A percentile compares a stretch with the other conserved stretches of the same genome.
Conservation (phyloP, 2,888 invertebrate species). For the Chrysolina haemoptera region DNA sequence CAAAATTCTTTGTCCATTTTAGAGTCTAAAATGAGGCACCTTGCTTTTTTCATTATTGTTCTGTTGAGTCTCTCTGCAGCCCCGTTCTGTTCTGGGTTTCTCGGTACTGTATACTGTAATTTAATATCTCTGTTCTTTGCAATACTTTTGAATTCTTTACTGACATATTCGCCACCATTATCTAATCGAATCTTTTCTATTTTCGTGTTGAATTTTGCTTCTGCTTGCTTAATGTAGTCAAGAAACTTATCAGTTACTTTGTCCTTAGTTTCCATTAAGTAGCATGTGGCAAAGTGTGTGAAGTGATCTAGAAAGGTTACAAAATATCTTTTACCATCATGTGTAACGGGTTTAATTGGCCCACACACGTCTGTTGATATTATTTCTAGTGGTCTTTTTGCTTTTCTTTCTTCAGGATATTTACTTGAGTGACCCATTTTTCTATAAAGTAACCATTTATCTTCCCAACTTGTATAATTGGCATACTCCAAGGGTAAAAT, state of each 20-base stretch:
- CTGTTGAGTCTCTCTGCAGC: conserved; percentile 22
- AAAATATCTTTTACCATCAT: conserved; percentile 42
- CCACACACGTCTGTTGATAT: conserved; percentile 42
- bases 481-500: neutral
- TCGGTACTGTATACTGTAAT: conserved; percentile 22
- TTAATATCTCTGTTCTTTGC: conserved; percentile 7
- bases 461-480: neutral
- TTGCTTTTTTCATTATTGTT: conserved; percentile 27
- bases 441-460: conserved; percentile 19
- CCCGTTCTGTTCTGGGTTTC: conserved; percentile 24
- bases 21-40: conserved; percentile 30
- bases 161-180: conserved; percentile 35
- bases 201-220: conserved; percentile 26
- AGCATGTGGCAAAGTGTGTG: conserved; percentile 34
- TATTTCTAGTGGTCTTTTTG: conserved; percentile 35
- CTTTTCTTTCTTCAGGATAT: conserved; percentile 36
- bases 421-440: conserved; percentile 36
- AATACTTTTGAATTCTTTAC: conserved; percentile 1
- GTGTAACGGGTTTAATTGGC: conserved; percentile 35
- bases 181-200: conserved; percentile 29
- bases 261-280: conserved; percentile 35
- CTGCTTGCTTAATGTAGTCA: conserved; percentile 29
- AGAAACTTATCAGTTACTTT: conserved; percentile 36
- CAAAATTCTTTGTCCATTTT: conserved; percentile 52
- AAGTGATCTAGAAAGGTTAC: conserved; percentile 44